phyloP scores from a whole-genome alignment of 2,888 invertebrate species.

The Chymomyza amoena region DNA sequence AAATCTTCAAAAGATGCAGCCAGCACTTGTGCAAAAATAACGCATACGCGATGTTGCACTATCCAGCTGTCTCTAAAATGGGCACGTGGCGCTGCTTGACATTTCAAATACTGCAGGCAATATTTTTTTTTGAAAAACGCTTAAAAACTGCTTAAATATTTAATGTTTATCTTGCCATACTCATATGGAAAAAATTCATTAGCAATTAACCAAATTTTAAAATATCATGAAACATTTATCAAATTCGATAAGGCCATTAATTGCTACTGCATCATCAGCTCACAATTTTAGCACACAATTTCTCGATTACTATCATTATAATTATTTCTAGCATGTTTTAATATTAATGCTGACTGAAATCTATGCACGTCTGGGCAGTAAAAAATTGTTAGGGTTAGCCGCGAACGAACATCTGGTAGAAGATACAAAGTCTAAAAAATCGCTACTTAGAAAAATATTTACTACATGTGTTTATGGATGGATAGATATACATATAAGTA shows the following conservation, averaged over 20 bases:
- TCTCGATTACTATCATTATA: background rate
- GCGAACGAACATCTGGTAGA: background rate
- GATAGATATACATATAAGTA: background rate
- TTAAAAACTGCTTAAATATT: background rate
- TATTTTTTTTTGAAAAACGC: background rate
- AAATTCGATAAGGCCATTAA: background rate
- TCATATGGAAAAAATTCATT: background rate
- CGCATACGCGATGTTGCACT: slow-evolving; percentile 41
- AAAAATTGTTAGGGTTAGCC: background rate
- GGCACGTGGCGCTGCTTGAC: background rate
- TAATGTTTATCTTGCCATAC: background rate
- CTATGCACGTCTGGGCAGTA: background rate
- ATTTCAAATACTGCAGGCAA: no score
- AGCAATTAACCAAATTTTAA: background rate
- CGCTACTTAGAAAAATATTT: background rate
- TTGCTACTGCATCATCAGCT: background rate
- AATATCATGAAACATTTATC: background rate
- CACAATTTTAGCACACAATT: background rate
- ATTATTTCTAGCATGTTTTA: background rate
- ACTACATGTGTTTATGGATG: background rate
- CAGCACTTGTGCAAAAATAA: slow-evolving; percentile 24
- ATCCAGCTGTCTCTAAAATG: slow-evolving; percentile 13
- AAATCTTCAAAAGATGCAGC: slow-evolving; percentile 52
- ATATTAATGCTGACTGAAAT: background rate
- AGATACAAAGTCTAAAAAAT: background rate